Percentiles rank a stretch among this genome's conserved stretches.
Conservation (phyloP, 2,113 vertebrate species). For the Chlamydotis undulata region DNA sequence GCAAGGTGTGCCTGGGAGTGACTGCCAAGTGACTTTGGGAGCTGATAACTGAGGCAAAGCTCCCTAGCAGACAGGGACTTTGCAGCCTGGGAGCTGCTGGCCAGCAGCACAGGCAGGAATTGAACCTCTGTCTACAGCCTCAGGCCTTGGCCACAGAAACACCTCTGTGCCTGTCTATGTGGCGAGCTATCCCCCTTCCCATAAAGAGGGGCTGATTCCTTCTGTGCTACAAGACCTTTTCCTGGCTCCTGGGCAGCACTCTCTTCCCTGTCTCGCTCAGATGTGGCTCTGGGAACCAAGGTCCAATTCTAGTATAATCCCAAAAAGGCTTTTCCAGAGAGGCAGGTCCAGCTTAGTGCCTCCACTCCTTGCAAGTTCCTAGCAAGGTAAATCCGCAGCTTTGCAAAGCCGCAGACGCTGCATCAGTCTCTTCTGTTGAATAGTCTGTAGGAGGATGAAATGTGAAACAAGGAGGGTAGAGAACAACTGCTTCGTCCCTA, state of each 20-base stretch:
- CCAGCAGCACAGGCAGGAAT: neutral
- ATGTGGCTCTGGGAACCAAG: neutral
- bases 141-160: neutral
- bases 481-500: neutral
- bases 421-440: neutral
- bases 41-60: neutral
- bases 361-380: neutral
- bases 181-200: neutral
- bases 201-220: neutral
- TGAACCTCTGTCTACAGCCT: neutral
- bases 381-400: neutral
- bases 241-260: neutral
- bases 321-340: neutral
- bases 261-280: neutral
- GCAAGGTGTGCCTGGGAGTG: neutral
- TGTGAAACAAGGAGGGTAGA: neutral
- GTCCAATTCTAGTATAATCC: neutral
- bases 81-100: neutral
- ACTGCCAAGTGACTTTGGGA: neutral
- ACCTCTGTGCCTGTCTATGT: neutral
- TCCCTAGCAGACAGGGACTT: neutral
- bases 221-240: neutral
- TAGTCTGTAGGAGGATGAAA: neutral
- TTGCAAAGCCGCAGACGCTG: neutral
- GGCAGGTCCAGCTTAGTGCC: neutral